Evolutionary conservation across 2,797 vertebrate genomes (phyloP).

Genomic region (Phoxinus dragarum): DNA sequence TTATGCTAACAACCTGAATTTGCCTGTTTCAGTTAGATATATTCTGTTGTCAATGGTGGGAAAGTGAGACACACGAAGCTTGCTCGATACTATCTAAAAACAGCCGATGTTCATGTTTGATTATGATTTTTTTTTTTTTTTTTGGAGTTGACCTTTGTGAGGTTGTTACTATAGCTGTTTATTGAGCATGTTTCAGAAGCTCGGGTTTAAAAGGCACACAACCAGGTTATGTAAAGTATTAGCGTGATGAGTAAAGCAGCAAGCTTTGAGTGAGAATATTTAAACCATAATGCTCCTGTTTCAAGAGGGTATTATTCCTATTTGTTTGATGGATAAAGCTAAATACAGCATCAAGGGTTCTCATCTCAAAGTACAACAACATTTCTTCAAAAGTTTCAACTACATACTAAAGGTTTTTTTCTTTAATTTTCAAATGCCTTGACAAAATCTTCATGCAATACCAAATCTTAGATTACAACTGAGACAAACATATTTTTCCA

Average conservation of each 20-base stretch:
- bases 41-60: conserved; percentile 11
- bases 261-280: neutral
- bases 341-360: neutral
- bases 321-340: conserved; percentile 7
- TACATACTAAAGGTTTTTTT: neutral
- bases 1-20: neutral
- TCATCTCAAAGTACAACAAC: neutral
- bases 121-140: neutral
- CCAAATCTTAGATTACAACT: conserved; percentile 17
- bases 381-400: conserved; percentile 4
- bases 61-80: conserved; percentile 20
- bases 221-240: conserved; percentile 20
- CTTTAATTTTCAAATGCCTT: neutral
- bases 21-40: conserved; percentile 17
- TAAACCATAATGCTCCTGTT: conserved; percentile 17
- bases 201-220: conserved; percentile 13
- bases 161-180: conserved; percentile 24
- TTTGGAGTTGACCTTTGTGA: conserved; percentile 43
- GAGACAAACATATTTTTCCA: conserved; percentile 19
- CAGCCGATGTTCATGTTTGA: neutral
- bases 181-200: conserved; percentile 30
- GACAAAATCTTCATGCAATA: neutral
- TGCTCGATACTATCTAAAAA: conserved; percentile 26
- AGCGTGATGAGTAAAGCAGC: neutral
- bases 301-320: conserved; percentile 14